A percentile compares a stretch with the other conserved stretches of the same genome.
These are phyloP conservation scores for Myathropa florea DNA, from an alignment of 2,888 invertebrate genomes.

Conservation along the genomic window DNA sequence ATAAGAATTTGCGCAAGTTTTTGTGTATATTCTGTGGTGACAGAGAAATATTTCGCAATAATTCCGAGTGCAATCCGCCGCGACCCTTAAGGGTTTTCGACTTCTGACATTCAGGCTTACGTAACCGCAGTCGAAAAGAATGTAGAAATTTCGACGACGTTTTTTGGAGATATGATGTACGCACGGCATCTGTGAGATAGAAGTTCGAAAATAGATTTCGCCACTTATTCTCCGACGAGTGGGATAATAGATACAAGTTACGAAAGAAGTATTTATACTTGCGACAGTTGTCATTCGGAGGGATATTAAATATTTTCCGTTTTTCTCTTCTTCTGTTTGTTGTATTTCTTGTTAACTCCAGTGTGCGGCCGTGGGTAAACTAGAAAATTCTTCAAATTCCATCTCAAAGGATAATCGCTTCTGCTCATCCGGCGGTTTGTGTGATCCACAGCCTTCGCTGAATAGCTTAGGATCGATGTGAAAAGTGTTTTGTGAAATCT, in stretches of 20 bases:
- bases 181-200: constrained; percentile 18
- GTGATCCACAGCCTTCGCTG: not conserved
- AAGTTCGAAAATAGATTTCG: constrained; percentile 57
- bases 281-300: constrained; percentile 20
- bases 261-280: constrained; percentile 31
- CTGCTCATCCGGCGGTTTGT: not conserved
- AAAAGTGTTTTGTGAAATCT: constrained; percentile 2
- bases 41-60: constrained; percentile 29
- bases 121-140: constrained; percentile 20
- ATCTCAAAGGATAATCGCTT: not conserved
- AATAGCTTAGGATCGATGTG: not conserved
- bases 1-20: constrained; percentile 48
- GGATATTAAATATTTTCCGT: not conserved
- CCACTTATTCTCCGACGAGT: constrained; percentile 16
- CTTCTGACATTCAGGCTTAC: constrained; percentile 35
- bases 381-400: constrained; percentile 4
- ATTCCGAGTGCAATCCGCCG: constrained; percentile 4
- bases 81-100: constrained; percentile 3
- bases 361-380: not conserved
- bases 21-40: constrained; percentile 17
- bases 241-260: constrained; percentile 45
- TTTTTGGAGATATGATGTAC: constrained; percentile 26
- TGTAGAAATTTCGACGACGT: not conserved
- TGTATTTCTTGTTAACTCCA: not conserved
- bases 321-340: not conserved